These are phyloP conservation scores for Axis porcinus DNA, from an alignment of 2,113 vertebrate species.

Conservation along the genomic window DNA sequence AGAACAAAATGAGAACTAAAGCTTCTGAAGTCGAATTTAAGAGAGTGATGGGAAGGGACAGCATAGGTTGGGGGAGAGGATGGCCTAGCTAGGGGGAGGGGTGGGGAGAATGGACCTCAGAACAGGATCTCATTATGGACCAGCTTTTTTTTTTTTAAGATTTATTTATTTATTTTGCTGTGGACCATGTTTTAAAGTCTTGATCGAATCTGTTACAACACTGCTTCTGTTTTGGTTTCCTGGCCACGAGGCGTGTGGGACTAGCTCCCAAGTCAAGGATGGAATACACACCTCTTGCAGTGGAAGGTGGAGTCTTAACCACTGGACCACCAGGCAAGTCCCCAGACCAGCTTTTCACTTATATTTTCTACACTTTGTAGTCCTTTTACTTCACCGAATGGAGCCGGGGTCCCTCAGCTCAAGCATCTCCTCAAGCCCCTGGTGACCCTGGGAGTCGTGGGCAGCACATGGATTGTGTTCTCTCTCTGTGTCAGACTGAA, in stretches of 20 bases:
- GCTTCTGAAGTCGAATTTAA: background rate
- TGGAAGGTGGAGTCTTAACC: background rate
- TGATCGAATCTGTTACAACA: background rate
- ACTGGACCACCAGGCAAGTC: background rate
- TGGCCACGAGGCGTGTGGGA: background rate
- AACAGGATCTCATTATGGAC: background rate
- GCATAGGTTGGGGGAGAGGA: background rate
- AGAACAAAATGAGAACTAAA: conserved; percentile 36
- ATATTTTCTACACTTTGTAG: background rate
- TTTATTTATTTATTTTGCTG: background rate
- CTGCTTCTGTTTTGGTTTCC: background rate
- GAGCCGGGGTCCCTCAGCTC: background rate
- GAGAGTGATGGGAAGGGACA: background rate
- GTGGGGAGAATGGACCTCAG: background rate
- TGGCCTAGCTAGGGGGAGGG: background rate
- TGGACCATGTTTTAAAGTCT: background rate
- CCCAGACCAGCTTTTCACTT: background rate
- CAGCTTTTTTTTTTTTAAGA: background rate
- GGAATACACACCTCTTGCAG: background rate
- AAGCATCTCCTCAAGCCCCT: background rate
- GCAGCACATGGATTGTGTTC: background rate
- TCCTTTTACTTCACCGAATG: conserved; percentile 8
- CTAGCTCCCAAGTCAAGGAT: background rate
- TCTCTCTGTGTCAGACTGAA: background rate
- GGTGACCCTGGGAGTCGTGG: background rate